These are phyloP conservation scores for Neoascia interrupta DNA, from an alignment of 2,888 invertebrate species.

Conservation along the genomic window DNA sequence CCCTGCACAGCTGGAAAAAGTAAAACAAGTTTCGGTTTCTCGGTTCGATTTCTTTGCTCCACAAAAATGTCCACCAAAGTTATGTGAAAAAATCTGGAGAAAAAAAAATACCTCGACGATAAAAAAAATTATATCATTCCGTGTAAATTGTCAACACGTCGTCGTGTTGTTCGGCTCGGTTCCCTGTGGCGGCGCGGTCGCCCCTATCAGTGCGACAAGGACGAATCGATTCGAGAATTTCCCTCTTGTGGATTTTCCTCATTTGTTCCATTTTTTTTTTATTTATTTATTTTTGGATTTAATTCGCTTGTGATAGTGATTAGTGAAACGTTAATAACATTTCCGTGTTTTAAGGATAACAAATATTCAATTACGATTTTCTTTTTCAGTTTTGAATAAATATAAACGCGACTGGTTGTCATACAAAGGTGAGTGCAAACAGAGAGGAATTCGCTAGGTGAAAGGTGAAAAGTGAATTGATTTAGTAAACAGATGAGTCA, in stretches of 20 bases:
- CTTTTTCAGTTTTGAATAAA: background rate
- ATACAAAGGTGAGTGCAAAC: slow-evolving; percentile 28
- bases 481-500: slow-evolving; percentile 52
- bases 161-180: slow-evolving; percentile 43
- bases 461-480: slow-evolving; percentile 13
- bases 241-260: slow-evolving; percentile 16
- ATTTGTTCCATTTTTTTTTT: slow-evolving; percentile 41
- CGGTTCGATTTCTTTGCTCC: background rate
- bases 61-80: slow-evolving; percentile 10
- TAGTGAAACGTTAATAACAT: background rate
- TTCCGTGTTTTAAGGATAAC: too few species aligned
- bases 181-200: slow-evolving; percentile 49
- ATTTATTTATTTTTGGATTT: slow-evolving; percentile 69
- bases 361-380: slow-evolving; percentile 15
- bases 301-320: slow-evolving; percentile 43
- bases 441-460: background rate
- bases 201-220: slow-evolving; percentile 53
- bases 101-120: slow-evolving; percentile 7
- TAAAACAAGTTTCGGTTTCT: background rate
- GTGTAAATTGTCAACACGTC: slow-evolving; percentile 67
- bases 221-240: slow-evolving; percentile 49
- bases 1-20: slow-evolving; percentile 12
- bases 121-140: slow-evolving; percentile 67
- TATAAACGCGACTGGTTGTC: background rate
- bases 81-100: slow-evolving; percentile 32